Evolutionary conservation across 2,888 invertebrate species (phyloP), one percentile per base, ranked within the genome.

Genomic region (Thereva nobilitata): DNA sequence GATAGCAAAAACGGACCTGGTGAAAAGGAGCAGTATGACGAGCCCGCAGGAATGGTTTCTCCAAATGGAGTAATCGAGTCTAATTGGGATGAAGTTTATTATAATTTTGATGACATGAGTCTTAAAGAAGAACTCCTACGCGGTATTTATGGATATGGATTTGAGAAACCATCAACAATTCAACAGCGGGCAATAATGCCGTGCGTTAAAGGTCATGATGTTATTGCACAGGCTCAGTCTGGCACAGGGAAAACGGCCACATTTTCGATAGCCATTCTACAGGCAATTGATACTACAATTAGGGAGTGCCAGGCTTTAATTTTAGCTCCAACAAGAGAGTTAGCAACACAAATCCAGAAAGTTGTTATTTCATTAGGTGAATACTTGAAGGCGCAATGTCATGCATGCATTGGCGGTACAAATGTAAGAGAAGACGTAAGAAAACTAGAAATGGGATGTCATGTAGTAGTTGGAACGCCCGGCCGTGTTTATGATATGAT

Each of bases 231-330:
- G 84, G 99, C 99, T 73, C 99, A 99, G 86, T 99, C 99, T 74
- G 98, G 93, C 82, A 99, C 99, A 81, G 99, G 99, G 72, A 99
- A 99, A 84, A 99, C 99, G 64, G 99, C 99, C 71, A 99, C 99
- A 40, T 99, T 99, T 84, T 96, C 97, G 65, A 96, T 99, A 83
- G 95, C 97, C 68, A 97, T 99, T 82, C 86, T 99, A 71, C 97
- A 99, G 85, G 93, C 95, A 84, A 93, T 99, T 79, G 95, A 99
- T 82, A 92, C 94, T 68, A 86, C 84, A 74, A 80, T 91, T 74
- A 89, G 91, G 75, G 93, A 95, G 80, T 96, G 96, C 80, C 99
- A 99, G 84, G 98, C 99, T 55, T 69, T 99, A 73, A 97, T 99
- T 76, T 85, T 99, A 83, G 98, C 98, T 57, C 99, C 99, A 57